Percentiles rank a stretch among this genome's conserved stretches.
Evolutionary conservation across 2,113 vertebrate genomes (phyloP).

Genomic region (Myiozetetes cayanensis): DNA sequence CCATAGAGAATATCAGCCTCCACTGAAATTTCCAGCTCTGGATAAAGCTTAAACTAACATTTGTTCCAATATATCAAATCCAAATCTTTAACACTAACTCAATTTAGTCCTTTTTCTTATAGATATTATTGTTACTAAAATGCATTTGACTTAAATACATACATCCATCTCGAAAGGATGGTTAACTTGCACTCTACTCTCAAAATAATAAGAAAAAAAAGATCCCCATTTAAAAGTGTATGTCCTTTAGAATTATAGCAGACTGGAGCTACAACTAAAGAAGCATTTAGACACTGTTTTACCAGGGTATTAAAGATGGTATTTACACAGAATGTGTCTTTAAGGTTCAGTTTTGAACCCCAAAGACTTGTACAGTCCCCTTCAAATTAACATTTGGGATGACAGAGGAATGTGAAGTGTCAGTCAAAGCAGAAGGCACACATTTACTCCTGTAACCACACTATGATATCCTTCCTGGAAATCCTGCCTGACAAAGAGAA

Average conservation of each 20-base stretch:
- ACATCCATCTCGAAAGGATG: neutral
- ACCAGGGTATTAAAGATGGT: neutral
- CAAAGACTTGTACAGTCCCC: neutral
- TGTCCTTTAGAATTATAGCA: neutral
- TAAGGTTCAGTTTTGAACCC: neutral
- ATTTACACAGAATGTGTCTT: neutral
- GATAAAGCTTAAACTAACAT: neutral
- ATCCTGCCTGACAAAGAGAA: conserved; percentile 23
- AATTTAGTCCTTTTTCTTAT: neutral
- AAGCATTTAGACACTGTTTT: neutral
- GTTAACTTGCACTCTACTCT: neutral
- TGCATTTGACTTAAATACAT: neutral
- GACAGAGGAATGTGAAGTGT: conserved; percentile 8
- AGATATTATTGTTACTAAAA: neutral
- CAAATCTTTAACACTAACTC: neutral
- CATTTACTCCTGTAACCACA: neutral
- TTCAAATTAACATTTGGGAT: conserved; percentile 19
- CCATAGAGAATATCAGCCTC: neutral
- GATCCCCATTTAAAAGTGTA: neutral
- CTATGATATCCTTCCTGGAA: neutral
- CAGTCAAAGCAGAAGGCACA: neutral
- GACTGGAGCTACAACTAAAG: neutral
- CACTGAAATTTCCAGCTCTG: neutral
- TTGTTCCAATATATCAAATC: neutral
- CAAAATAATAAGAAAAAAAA: neutral